Conservation (phyloP, 2,888 invertebrate genomes). For the Ectropis crepuscularia region DNA sequence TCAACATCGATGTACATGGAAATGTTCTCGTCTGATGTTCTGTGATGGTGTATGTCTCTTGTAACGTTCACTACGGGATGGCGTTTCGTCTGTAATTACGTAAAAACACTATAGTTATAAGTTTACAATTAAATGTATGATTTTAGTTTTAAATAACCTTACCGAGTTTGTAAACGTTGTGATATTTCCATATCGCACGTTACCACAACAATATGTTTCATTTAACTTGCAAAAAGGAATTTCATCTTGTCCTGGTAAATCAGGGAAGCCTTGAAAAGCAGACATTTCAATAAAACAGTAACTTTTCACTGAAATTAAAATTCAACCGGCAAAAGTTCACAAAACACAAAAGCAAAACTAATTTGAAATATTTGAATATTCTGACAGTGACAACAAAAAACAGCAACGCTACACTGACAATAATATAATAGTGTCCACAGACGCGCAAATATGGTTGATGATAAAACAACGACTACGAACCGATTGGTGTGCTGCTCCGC, state of each 20-base stretch:
- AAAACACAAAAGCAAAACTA: neutral
- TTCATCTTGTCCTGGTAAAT: conserved; percentile 79
- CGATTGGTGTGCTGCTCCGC: too few relatives aligned
- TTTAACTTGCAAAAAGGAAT: conserved; percentile 86
- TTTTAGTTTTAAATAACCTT: conserved; percentile 66
- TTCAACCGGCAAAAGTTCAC: conserved; percentile 45
- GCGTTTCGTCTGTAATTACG: conserved; percentile 80
- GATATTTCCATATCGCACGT: conserved; percentile 83
- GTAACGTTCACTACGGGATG: conserved; percentile 90
- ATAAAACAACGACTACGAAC: too few relatives aligned
- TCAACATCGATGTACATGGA: conserved; percentile 85
- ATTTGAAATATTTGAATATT: too few relatives aligned
- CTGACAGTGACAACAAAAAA: too few relatives aligned
- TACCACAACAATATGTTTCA: conserved; percentile 85
- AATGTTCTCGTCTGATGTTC: conserved; percentile 84
- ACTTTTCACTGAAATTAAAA: conserved; percentile 17
- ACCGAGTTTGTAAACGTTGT: conserved; percentile 85
- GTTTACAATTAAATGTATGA: neutral
- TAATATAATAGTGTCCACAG: too few relatives aligned
- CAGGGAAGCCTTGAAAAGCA: conserved; percentile 80
- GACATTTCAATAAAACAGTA: conserved; percentile 63
- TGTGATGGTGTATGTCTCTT: conserved; percentile 84
- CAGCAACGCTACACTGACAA: too few relatives aligned
- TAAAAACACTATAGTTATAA: neutral
- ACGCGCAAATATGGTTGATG: too few relatives aligned